Conservation (phyloP, 2,797 vertebrate genomes). For the Morus bassanus region DNA sequence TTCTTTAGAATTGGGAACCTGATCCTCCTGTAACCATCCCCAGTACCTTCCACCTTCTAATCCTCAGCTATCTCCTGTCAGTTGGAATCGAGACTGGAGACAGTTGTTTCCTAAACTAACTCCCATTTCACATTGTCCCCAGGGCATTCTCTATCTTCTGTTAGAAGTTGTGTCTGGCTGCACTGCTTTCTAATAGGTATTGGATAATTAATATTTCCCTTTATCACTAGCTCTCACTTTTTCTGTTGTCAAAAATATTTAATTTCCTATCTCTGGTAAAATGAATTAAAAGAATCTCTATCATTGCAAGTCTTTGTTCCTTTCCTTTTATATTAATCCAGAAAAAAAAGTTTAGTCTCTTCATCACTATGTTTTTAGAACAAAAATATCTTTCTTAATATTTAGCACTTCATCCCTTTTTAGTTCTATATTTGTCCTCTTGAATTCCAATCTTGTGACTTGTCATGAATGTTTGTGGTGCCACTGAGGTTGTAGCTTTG, state of each 20-base stretch:
- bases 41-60: not conserved
- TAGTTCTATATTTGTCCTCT: not conserved
- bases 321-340: not conserved
- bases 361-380: not conserved
- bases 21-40: not conserved
- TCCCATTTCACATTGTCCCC: not conserved
- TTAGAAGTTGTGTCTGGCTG: not conserved
- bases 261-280: not conserved
- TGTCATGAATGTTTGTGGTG: not conserved
- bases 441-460: not conserved
- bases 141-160: not conserved
- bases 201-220: not conserved
- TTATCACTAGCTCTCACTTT: not conserved
- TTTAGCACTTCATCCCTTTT: not conserved
- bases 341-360: not conserved
- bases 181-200: not conserved
- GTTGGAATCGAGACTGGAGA: not conserved
- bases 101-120: not conserved
- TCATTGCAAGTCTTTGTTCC: not conserved
- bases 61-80: not conserved
- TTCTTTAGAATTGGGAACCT: not conserved
- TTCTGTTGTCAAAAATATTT: not conserved
- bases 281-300: not conserved
- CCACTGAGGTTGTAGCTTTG: not conserved
- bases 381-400: not conserved